Evolutionary conservation across 2,797 vertebrate species (phyloP), one percentile per base, ranked within the genome.

Genomic region (Cuniculus paca): DNA sequence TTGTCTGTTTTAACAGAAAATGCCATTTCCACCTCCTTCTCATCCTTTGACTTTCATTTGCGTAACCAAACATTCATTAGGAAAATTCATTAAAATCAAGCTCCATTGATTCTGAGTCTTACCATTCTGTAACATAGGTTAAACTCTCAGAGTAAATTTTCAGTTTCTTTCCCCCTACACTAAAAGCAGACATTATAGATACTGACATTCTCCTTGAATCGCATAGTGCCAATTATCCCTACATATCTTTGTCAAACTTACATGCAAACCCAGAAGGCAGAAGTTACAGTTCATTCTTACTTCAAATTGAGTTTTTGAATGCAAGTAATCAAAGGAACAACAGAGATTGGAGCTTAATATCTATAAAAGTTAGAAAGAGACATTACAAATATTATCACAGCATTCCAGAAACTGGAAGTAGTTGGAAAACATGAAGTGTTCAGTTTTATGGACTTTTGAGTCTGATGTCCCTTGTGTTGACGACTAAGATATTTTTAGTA

Each of bases 1-100:
- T 88, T 84, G n/a, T n/a, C n/a, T n/a, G n/a, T 83, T 81, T 74
- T 63, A 58, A 74, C 16, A 92, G 42, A 68, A 91, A 92, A 92
- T 50, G 1, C 80, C 34, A n/a, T 65, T 86, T 48, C 34, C 4
- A 42, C n/a, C 2, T 63, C 24, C 0, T 60, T 26, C 11, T 58
- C 36, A 72, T 22, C 24, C 34, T 2, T 34, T 17, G 12, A 70
- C 11, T 65, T 85, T 28, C 28, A 79, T 63, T 79, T 93, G 5
- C 58, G 77, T 84, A 82, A 91, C 14, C 42, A 60, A 90, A 91
- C 2, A 52, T 88, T 77, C n/a, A 70, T 81, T 91, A 80, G 75
- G 50, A 86, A 92, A 14, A 2, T 16, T 9, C 12, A n/a, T 75
- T 83, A 74, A 91, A 93, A 88, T 81, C 6, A 74, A 80, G 1